phyloP scores from a whole-genome alignment of 2,113 vertebrate species.

The Halichoerus grypus region DNA sequence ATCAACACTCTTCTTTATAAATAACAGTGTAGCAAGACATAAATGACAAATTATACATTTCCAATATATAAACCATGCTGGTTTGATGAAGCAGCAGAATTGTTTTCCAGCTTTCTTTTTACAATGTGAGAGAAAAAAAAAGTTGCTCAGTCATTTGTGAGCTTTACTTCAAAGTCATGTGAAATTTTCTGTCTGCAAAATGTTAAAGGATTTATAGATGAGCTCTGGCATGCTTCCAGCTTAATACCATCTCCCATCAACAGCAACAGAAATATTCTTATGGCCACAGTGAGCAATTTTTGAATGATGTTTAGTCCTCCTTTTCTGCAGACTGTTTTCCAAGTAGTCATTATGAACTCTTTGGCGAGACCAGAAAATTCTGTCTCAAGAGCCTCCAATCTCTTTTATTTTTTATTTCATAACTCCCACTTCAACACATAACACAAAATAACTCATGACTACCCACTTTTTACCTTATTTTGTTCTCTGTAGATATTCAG shows the following conservation, averaged over 20 bases:
- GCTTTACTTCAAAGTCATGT: constrained; percentile 42
- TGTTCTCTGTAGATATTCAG: background rate
- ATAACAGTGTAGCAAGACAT: constrained; percentile 72
- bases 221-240: constrained; percentile 12
- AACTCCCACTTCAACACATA: background rate
- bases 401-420: constrained; percentile 29
- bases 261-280: background rate
- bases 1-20: constrained; percentile 77
- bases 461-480: background rate
- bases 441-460: background rate
- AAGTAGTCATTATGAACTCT: background rate
- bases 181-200: constrained; percentile 29
- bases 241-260: background rate
- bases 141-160: constrained; percentile 31
- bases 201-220: background rate
- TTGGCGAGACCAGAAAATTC: background rate
- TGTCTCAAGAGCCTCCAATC: background rate
- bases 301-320: background rate
- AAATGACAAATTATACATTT: constrained; percentile 78
- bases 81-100: constrained; percentile 54
- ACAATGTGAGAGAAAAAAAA: background rate
- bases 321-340: background rate
- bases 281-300: background rate
- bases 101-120: constrained; percentile 56
- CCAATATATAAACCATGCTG: constrained; percentile 67